phyloP scores from a whole-genome alignment of 2,797 vertebrate genomes.

The Psittacula derbiana region DNA sequence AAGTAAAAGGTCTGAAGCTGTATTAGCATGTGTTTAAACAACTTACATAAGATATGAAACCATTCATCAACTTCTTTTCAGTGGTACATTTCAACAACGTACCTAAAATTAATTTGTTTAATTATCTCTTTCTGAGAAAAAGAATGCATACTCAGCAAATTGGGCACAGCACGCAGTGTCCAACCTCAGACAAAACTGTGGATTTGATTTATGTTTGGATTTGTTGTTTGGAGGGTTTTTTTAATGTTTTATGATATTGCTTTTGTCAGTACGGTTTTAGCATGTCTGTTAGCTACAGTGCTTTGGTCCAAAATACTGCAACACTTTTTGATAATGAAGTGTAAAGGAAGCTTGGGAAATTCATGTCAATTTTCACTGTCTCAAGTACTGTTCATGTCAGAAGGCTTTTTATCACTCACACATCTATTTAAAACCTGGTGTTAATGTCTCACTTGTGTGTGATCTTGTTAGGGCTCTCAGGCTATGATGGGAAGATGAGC shows the following conservation, averaged over 20 bases:
- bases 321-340: not conserved
- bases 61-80: not conserved
- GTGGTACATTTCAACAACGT: not conserved
- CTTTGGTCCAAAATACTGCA: not conserved
- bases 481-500: not conserved
- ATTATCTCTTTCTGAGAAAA: not conserved
- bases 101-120: not conserved
- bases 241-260: not conserved
- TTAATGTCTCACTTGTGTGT: not conserved
- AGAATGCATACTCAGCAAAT: not conserved
- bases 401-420: not conserved
- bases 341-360: not conserved
- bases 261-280: not conserved
- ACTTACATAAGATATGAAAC: fast-evolving
- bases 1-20: not conserved
- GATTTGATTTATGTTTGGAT: not conserved
- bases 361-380: not conserved
- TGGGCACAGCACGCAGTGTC: not conserved
- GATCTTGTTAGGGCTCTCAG: not conserved
- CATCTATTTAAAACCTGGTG: not conserved
- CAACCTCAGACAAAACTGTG: not conserved
- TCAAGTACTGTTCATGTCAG: not conserved
- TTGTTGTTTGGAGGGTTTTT: not conserved
- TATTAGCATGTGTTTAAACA: not conserved
- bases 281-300: not conserved